phyloP scores from a whole-genome alignment of 2,888 invertebrate species.

The Blastobasis adustella region DNA sequence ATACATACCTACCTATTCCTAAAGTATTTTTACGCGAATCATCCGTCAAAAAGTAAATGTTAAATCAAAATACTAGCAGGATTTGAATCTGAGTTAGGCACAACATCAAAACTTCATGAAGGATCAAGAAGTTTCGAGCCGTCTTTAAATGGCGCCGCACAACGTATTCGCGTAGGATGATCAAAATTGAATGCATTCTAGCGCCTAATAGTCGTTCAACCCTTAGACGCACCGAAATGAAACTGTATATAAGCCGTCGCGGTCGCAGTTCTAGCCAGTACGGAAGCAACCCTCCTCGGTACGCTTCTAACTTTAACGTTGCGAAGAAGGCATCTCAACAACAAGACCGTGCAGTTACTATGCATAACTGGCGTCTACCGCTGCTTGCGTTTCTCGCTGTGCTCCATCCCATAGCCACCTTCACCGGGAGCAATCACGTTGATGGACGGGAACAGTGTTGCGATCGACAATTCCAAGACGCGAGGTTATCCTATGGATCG shows the following conservation, averaged over 20 bases:
- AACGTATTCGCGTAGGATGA: constrained; percentile 36
- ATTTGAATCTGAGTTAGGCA: too few species aligned
- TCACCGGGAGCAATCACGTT: constrained; percentile 45
- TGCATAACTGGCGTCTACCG: constrained; percentile 68
- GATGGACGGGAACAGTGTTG: constrained; percentile 58
- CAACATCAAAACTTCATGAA: too few species aligned
- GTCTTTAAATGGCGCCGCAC: neutral
- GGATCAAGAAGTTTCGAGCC: constrained; percentile 19
- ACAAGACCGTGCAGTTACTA: constrained; percentile 53
- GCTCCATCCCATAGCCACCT: constrained; percentile 50
- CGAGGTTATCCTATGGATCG: constrained; percentile 27
- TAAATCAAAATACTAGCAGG: too few species aligned
- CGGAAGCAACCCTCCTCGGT: constrained; percentile 46
- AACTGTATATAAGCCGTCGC: constrained; percentile 46
- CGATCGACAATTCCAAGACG: constrained; percentile 29
- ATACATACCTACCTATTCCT: too few species aligned
- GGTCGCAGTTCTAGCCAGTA: constrained; percentile 36
- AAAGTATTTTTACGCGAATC: too few species aligned
- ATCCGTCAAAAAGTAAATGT: too few species aligned
- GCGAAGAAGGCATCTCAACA: constrained; percentile 27
- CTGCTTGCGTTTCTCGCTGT: constrained; percentile 58
- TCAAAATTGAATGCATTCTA: constrained; percentile 67
- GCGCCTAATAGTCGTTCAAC: constrained; percentile 59
- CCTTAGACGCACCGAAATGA: constrained; percentile 22
- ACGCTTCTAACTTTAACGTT: constrained; percentile 34